Base-by-base conservation (phyloP, 2,113 vertebrate genomes). In the Bubo bubo region DNA sequence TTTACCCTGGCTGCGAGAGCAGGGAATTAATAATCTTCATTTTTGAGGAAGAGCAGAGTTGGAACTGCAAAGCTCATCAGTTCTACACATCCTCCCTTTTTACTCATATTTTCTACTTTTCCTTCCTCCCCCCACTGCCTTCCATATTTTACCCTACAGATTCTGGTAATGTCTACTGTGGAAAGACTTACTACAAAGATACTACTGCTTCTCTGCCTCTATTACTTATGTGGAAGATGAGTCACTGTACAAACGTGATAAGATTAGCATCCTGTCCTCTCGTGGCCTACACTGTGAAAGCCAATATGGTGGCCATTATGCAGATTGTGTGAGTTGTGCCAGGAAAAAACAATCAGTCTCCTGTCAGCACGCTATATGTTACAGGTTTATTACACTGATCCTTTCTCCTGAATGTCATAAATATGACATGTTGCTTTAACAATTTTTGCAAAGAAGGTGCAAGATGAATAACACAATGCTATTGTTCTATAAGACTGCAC, bases 261-360 rank as follows among this genome's bases (percentile, higher is more conserved):
- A 86, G 95, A 94, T 93, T 80, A 92, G 88, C 83, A 81, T 79
- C 75, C 83, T 92, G 79, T 92, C 95, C 91, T 95, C 86, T 96
- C 2, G 0, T 84, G 92, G 86, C 79, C 79, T 80, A 47, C 83
- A 68, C 56, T 72, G 76, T 87, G 94, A 86, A 96, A 97, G 92
- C 83, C 90, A 80, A 92, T 90, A 94, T 88, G 76, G 96, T 93
- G 91, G 83, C 73, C 94, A 89, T 97, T 97, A 95, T 92, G 88
- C 92, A 95, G 60, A 84, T 39, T 87, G 73, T 63, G 37, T 75
- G 64, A 96, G 28, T 59, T 28, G 73, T 92, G 96, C 88, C 91
- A 95, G 83, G 79, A 88, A 92, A 93, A 94, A 86, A 3, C 35
- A 73, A 56, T 90, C 87, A 56, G 39, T 89, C 83, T 96, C 56